A percentile compares a stretch with the other conserved stretches of the same genome.
These are phyloP conservation scores for Formica aserva DNA, from an alignment of 2,888 invertebrate species.

Conservation along the genomic window DNA sequence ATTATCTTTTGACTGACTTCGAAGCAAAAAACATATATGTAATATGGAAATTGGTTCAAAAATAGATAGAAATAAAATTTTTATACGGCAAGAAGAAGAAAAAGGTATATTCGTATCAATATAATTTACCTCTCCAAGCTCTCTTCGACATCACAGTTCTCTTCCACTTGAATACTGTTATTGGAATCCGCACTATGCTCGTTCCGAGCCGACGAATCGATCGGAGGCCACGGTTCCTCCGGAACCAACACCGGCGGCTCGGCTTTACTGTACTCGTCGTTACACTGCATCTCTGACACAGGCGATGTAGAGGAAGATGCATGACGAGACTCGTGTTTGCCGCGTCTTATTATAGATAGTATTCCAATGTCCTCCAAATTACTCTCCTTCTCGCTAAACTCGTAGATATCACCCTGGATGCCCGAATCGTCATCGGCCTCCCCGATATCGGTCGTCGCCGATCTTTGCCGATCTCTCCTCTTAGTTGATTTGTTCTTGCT, in stretches of 20 bases:
- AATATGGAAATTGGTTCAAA: not conserved
- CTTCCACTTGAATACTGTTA: slow-evolving; percentile 68
- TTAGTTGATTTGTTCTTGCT: slow-evolving; percentile 81
- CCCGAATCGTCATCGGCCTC: slow-evolving; percentile 85
- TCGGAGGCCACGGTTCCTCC: slow-evolving; percentile 79
- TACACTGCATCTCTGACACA: slow-evolving; percentile 73
- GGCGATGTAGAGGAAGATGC: slow-evolving; percentile 60
- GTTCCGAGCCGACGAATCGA: slow-evolving; percentile 42
- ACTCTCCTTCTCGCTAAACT: slow-evolving; percentile 86
- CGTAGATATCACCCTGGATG: slow-evolving; percentile 87
- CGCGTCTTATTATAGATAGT: slow-evolving; percentile 80
- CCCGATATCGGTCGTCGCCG: slow-evolving; percentile 76
- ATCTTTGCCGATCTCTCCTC: slow-evolving; percentile 71
- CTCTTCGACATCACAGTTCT: slow-evolving; percentile 71
- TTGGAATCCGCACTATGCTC: slow-evolving; percentile 58
- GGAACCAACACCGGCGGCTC: slow-evolving; percentile 79
- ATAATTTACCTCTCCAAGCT: slow-evolving; percentile 77
- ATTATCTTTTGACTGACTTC: not conserved
- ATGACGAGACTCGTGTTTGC: slow-evolving; percentile 77
- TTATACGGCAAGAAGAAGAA: not conserved
- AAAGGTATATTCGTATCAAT: not conserved
- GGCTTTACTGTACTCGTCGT: slow-evolving; percentile 75
- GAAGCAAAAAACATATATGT: not conserved
- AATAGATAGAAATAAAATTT: slow-evolving; percentile 14
- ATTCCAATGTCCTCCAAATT: slow-evolving; percentile 81